These are phyloP conservation scores for Phrynocephalus vlangalii DNA, from an alignment of 2,797 vertebrate genomes.

Conservation along the genomic window DNA sequence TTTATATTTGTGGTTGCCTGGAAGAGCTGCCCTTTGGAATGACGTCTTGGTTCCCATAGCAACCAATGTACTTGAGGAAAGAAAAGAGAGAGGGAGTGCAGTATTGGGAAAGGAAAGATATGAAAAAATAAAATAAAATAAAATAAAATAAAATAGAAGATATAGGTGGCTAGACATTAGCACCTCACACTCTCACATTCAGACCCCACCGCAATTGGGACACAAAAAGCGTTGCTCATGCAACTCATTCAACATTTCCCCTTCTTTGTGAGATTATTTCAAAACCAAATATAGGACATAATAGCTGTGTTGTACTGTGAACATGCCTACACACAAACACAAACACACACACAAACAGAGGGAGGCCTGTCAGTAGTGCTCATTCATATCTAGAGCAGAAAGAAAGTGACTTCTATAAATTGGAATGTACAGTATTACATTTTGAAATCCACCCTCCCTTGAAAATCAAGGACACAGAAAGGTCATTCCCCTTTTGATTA, in stretches of 20 bases:
- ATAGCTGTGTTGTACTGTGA: not conserved
- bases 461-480: not conserved
- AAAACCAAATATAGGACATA: not conserved
- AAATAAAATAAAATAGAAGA: not conserved
- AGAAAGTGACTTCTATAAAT: not conserved
- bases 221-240: not conserved
- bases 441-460: not conserved
- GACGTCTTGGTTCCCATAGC: conserved; percentile 63
- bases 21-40: conserved; percentile 36
- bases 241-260: conserved; percentile 16
- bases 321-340: not conserved
- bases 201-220: not conserved
- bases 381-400: not conserved
- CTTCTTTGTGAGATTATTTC: conserved; percentile 1
- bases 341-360: not conserved
- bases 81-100: conserved; percentile 22
- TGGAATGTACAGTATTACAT: not conserved
- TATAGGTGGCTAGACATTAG: accelerated
- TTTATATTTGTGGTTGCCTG: conserved; percentile 29
- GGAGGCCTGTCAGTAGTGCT: not conserved
- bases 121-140: not conserved
- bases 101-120: conserved; percentile 38
- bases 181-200: not conserved
- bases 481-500: not conserved
- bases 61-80: conserved; percentile 48